These are phyloP conservation scores for Aldabrachelys gigantea DNA, from an alignment of 2,113 vertebrate genomes.

Conservation along the genomic window DNA sequence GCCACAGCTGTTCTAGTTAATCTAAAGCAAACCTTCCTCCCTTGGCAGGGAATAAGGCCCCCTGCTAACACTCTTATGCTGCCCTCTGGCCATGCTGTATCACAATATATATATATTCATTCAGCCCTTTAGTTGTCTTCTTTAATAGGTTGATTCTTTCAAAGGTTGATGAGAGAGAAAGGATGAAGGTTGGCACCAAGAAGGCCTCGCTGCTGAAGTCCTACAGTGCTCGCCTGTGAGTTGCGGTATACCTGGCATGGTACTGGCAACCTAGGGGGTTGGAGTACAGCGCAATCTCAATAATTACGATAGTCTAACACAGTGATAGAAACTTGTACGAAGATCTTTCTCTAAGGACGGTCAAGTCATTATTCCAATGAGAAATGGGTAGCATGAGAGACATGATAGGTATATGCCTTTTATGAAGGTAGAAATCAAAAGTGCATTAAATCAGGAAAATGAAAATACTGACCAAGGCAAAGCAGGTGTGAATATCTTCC, in stretches of 20 bases:
- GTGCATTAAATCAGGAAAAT: neutral
- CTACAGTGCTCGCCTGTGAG: neutral
- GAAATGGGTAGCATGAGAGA: rapidly evolving
- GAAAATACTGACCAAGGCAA: neutral
- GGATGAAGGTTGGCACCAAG: neutral
- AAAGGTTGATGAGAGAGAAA: neutral
- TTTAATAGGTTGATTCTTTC: neutral
- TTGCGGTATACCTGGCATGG: neutral
- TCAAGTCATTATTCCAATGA: neutral
- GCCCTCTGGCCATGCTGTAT: too few species aligned
- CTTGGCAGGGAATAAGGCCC: too few species aligned
- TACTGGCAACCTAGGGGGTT: neutral
- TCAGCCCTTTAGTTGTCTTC: neutral
- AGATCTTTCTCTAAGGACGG: neutral
- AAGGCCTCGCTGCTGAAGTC: neutral
- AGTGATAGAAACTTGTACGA: neutral
- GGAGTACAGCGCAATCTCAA: neutral
- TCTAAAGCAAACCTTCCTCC: too few species aligned
- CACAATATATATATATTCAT: neutral
- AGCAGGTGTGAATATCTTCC: neutral
- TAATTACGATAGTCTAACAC: neutral
- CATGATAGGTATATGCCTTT: neutral
- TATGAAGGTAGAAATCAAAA: conserved; percentile 10
- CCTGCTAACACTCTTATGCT: too few species aligned
- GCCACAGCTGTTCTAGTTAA: too few species aligned